A percentile compares a stretch with the other conserved stretches of the same genome.
Conservation (phyloP, 2,888 invertebrate species). For the Luperina nickerlii region DNA sequence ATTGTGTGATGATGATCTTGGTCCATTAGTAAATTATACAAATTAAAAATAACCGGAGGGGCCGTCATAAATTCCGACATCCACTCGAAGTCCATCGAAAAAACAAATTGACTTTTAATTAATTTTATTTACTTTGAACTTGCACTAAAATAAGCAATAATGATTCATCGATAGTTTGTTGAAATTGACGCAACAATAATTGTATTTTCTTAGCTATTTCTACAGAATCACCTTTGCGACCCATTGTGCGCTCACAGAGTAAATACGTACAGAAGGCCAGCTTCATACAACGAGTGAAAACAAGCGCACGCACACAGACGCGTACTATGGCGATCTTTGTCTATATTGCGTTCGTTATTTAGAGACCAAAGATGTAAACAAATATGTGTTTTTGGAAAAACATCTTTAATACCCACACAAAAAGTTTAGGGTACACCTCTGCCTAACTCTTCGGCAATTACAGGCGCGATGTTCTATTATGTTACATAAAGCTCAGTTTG, state of each 20-base stretch:
- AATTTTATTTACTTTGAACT: slow-evolving; percentile 43
- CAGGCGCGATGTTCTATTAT: no score
- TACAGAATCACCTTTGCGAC: slow-evolving; percentile 51
- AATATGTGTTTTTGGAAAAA: neutral
- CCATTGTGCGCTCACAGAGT: slow-evolving; percentile 18
- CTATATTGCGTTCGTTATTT: neutral
- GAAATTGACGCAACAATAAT: slow-evolving; percentile 63
- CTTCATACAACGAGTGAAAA: accelerated
- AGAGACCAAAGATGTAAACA: neutral
- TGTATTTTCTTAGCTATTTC: slow-evolving; percentile 61
- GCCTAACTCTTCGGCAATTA: no score
- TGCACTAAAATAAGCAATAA: slow-evolving; percentile 43
- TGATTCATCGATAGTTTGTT: slow-evolving; percentile 46
- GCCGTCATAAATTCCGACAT: slow-evolving; percentile 16
- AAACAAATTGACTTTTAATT: slow-evolving; percentile 35
- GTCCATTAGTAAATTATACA: neutral
- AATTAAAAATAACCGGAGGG: neutral
- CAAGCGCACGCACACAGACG: accelerated
- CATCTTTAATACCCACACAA: neutral
- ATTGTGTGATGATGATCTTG: neutral
- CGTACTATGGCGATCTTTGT: neutral
- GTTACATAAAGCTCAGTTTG: neutral
- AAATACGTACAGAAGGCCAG: neutral
- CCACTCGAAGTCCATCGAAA: slow-evolving; percentile 16
- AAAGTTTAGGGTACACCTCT: neutral